Base-by-base conservation (phyloP, 2,888 invertebrate species). In the Limenitis camilla region DNA sequence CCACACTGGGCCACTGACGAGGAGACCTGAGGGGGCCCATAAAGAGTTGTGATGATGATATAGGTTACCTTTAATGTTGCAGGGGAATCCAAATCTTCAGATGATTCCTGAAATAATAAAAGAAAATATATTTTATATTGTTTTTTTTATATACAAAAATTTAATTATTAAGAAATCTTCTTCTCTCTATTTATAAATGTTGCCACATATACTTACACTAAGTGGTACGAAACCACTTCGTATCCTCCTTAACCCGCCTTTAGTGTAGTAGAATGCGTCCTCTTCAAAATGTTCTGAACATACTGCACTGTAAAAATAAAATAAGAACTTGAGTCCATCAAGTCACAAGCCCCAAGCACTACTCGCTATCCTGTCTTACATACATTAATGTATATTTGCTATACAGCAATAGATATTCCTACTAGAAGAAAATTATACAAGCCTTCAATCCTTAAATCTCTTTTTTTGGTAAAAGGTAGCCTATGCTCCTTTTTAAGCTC, bases 251-350 rank as follows among this genome's bases (percentile, higher is more conserved):
- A 77, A 44, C 0, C 84, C 84, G 30, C 65, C 65, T 10, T 71
- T 74, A 0, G 81, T 81, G 19, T 69, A 58, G 36, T 79, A 81
- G 42, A 83, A 74, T 49, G 84, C 78, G 5, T 76, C 72, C 11
- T 64, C 66, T 0, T 64, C 58, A 44, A 85, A 85, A 43, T 85
- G 84, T n/a, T 81, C 76, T 0, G 84, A 84, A 45, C 84, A 85
- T 3, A 85, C 64, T 0, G 74, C 64, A 38, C 81, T 81, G 46
- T 7, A 49, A 54, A 38, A 43, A 41, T 9, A 29, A 42, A 10
- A 28, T 9, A 35, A 5, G 35, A n/a, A n/a, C n/a, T 35, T 5
- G 10, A 35, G 19, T 19, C 8, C 5, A 35, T 5, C 10, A 6
- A 35, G n/a, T 2, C 5, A n/a, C 35, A n/a, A n/a, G 35, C n/a